Conservation (phyloP, 2,888 invertebrate species). For the Hyppa rectilinea region DNA sequence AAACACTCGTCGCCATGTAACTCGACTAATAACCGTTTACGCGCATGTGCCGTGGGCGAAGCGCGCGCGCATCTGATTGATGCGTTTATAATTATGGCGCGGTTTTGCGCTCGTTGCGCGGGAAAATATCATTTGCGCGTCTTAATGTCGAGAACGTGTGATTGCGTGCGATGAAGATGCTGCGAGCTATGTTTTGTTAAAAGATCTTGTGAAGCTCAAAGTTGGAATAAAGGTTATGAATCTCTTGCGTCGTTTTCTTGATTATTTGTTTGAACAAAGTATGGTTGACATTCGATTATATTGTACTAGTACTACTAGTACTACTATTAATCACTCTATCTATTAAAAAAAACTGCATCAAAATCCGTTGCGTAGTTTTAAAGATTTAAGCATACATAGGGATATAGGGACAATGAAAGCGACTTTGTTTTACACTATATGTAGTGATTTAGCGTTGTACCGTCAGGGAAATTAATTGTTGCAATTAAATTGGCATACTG, state of each 20-base stretch:
- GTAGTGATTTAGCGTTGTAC: too few relatives aligned
- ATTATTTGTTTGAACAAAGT: background rate
- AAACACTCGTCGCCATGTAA: constrained; percentile 70
- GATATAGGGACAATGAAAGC: too few relatives aligned
- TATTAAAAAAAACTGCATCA: too few relatives aligned
- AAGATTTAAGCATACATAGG: too few relatives aligned
- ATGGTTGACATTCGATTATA: background rate
- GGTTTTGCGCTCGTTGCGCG: constrained; percentile 80
- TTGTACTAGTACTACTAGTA: too few relatives aligned
- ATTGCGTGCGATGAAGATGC: constrained; percentile 59
- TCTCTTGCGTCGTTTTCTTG: background rate
- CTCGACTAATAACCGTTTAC: constrained; percentile 84
- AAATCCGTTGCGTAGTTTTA: too few relatives aligned
- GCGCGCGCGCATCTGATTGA: constrained; percentile 85
- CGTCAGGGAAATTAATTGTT: too few relatives aligned
- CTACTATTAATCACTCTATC: too few relatives aligned
- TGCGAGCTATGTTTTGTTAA: constrained; percentile 44
- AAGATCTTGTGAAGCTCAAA: background rate
- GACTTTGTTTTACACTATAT: too few relatives aligned
- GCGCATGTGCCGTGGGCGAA: constrained; percentile 73
- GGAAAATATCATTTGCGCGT: constrained; percentile 84
- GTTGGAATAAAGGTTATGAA: background rate
- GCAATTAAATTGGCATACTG: too few relatives aligned
- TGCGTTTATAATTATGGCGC: constrained; percentile 88
- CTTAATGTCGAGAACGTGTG: constrained; percentile 57